Percentiles rank a stretch among this genome's conserved stretches.
These are phyloP conservation scores for Arvicanthis niloticus DNA, from an alignment of 2,113 vertebrate genomes.

Conservation along the genomic window DNA sequence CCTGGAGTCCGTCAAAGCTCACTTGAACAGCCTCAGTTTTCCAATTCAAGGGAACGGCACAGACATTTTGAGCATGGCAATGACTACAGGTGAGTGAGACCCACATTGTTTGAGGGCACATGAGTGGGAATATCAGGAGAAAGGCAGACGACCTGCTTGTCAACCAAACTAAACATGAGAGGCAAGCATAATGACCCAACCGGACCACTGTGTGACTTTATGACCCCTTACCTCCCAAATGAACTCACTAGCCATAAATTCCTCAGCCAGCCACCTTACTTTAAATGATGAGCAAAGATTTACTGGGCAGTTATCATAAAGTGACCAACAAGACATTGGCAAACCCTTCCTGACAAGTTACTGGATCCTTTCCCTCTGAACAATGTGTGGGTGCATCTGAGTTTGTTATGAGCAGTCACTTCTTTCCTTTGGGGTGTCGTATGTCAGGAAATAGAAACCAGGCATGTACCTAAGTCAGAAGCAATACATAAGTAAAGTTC, in stretches of 20 bases:
- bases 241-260: neutral
- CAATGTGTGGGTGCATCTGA: neutral
- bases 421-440: neutral
- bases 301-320: neutral
- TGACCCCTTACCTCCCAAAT: neutral
- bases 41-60: slow-evolving; percentile 73
- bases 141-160: neutral
- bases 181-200: neutral
- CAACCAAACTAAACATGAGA: neutral
- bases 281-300: neutral
- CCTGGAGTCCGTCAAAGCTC: slow-evolving; percentile 73
- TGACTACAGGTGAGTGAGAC: slow-evolving; percentile 85
- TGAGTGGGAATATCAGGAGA: neutral
- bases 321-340: neutral
- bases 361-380: neutral
- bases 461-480: neutral
- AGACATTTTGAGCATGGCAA: slow-evolving; percentile 77
- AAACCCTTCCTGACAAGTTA: neutral
- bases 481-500: neutral
- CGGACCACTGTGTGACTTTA: neutral
- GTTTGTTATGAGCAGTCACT: neutral
- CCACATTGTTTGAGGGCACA: neutral
- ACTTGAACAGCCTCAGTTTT: slow-evolving; percentile 75
- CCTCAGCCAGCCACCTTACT: neutral
- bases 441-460: neutral